These are phyloP conservation scores for Ictalurus punctatus DNA, from an alignment of 2,113 vertebrate genomes.

Conservation along the genomic window DNA sequence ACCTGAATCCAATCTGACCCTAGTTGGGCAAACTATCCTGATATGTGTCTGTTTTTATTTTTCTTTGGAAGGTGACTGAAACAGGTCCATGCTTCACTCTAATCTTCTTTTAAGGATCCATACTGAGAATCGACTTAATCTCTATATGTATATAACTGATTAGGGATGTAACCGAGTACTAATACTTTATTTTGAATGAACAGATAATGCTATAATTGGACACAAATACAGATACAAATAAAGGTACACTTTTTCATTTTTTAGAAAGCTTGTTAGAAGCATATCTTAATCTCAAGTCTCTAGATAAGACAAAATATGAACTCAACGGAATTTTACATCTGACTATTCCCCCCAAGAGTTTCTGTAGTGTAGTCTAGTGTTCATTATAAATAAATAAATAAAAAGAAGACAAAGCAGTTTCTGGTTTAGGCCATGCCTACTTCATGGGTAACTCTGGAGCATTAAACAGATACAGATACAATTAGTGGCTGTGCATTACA, in stretches of 20 bases:
- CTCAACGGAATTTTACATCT: too few relatives aligned
- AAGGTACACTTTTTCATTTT: background rate
- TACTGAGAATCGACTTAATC: background rate
- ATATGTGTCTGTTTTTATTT: conserved; percentile 36
- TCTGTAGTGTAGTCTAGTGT: too few relatives aligned
- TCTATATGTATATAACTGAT: background rate
- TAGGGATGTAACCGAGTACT: background rate
- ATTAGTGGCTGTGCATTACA: background rate
- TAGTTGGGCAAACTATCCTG: conserved; percentile 14
- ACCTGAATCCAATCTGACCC: conserved; percentile 21
- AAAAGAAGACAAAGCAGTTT: too few relatives aligned
- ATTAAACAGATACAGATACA: background rate
- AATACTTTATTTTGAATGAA: background rate
- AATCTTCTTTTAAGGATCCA: background rate
- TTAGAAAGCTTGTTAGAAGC: too few relatives aligned
- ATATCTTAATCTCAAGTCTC: too few relatives aligned
- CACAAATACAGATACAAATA: background rate
- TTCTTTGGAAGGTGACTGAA: conserved; percentile 21
- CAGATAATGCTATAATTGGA: background rate
- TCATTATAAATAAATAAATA: too few relatives aligned
- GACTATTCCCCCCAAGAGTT: too few relatives aligned
- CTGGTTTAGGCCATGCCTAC: background rate
- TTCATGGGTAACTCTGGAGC: background rate
- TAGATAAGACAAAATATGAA: background rate
- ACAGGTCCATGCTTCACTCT: conserved; percentile 4